Percentiles rank a stretch among this genome's conserved stretches.
Conservation (phyloP, 2,113 vertebrate species). For the Oostethus manadensis region DNA sequence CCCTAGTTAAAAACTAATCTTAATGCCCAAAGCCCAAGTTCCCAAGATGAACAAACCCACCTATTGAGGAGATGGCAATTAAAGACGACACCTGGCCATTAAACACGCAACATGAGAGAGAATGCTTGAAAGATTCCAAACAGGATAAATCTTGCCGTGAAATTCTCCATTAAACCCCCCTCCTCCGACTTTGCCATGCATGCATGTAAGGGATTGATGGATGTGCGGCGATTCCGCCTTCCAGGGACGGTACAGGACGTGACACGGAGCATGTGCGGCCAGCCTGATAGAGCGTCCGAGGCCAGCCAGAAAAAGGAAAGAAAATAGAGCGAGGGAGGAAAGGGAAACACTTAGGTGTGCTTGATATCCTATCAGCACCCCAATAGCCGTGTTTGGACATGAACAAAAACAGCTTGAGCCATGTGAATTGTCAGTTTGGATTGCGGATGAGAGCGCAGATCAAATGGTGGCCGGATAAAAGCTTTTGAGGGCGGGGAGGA, state of each 20-base stretch:
- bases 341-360: conserved; percentile 70
- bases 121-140: conserved; percentile 3
- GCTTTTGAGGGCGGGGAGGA: conserved; percentile 40
- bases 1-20: too few species aligned
- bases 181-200: conserved; percentile 14
- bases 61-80: conserved; percentile 30
- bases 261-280: conserved; percentile 60
- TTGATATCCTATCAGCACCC: conserved; percentile 63
- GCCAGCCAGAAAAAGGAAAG: conserved; percentile 65
- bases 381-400: conserved; percentile 56
- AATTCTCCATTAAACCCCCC: conserved; percentile 30
- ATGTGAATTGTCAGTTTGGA: neutral
- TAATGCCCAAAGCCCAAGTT: conserved; percentile 21
- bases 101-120: conserved; percentile 19
- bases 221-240: conserved; percentile 27
- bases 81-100: conserved; percentile 34
- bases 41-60: conserved; percentile 33
- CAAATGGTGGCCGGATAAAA: conserved; percentile 59
- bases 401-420: conserved; percentile 7
- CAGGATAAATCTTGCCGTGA: conserved; percentile 25
- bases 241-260: conserved; percentile 63
- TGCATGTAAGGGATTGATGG: conserved; percentile 38
- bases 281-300: conserved; percentile 53
- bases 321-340: conserved; percentile 66
- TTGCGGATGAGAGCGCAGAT: conserved; percentile 39